Base-by-base conservation (phyloP, 2,888 invertebrate species). In the Campoletis raptor region DNA sequence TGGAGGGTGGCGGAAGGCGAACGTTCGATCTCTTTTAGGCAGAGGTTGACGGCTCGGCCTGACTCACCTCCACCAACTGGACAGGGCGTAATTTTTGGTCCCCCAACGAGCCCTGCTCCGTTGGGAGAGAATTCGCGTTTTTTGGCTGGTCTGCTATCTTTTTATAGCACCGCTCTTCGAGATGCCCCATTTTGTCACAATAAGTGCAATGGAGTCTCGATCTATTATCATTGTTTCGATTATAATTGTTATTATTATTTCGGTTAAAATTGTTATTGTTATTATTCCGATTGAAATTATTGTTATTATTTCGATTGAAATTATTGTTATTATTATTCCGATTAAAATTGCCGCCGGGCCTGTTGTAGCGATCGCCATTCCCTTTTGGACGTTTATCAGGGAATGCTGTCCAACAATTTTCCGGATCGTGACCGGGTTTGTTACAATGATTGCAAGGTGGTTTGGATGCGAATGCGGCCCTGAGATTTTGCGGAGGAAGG, bases 321-420 rank as follows among this genome's bases (percentile, higher is more conserved):
- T 48, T 18, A 5, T n/a, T 15, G 7, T 66, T 36, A 37, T 66
- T n/a, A 6, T 66, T 36, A 18, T 66, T n/a, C 0, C 40, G 8
- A 5, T 67, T 40, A 2, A 8, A 21, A 10, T 9, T 21, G 3
- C 30, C 30, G 30, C 30, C 3, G 3, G 30, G 30, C 30, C 30
- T 21, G 4, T 24, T n/a, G 5, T 24, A 4, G 4, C 12, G 9
- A 2, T 45, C 3, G 24, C 3, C 6, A 9, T 40, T 40, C 21
- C 48, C 30, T 0, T 30, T 15, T 0, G 77, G 52, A 0, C 67
- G 52, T 15, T 78, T 78, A 0, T 78, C 77, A 1, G 67, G 77
- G 9, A 61, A 45, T 5, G 45, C 45, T 6, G 15, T 4, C 81
- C 81, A 81, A 6, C 81, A 81, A 15, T 72, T 45, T 0, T 72